Conservation (phyloP, 2,113 vertebrate genomes). For the Lagopus leucura region DNA sequence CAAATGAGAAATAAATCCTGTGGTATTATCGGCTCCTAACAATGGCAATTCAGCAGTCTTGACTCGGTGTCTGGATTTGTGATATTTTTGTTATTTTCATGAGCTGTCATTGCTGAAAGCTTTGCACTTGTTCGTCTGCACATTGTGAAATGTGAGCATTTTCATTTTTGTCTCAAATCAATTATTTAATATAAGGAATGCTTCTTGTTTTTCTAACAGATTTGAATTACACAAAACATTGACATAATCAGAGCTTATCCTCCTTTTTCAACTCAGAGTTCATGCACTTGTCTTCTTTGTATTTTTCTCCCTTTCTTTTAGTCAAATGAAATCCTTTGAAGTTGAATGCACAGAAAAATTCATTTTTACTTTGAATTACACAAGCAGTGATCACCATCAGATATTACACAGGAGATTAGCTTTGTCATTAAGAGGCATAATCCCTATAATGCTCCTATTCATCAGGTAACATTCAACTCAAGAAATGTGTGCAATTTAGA, state of each 20-base stretch:
- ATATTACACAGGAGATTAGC: slow-evolving; percentile 72
- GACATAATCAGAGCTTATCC: slow-evolving; percentile 72
- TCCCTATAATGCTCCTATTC: slow-evolving; percentile 68
- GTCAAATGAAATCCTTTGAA: slow-evolving; percentile 37
- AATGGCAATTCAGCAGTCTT: slow-evolving; percentile 25
- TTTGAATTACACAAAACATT: slow-evolving; percentile 42
- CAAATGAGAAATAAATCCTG: slow-evolving; percentile 47
- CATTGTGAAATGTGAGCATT: slow-evolving; percentile 15
- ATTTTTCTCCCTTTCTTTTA: slow-evolving; percentile 12
- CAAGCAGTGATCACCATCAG: slow-evolving; percentile 54
- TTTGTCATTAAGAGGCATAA: slow-evolving; percentile 68
- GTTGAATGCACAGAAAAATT: slow-evolving; percentile 27
- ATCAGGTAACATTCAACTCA: slow-evolving; percentile 68
- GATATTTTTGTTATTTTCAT: slow-evolving; percentile 33
- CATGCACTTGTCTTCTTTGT: slow-evolving; percentile 33
- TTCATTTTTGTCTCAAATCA: slow-evolving; percentile 34
- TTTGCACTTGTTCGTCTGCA: slow-evolving; percentile 55
- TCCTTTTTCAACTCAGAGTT: slow-evolving; percentile 57
- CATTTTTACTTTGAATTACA: slow-evolving; percentile 60
- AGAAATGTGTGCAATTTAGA: slow-evolving; percentile 53
- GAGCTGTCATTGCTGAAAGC: slow-evolving; percentile 25
- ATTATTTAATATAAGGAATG: slow-evolving; percentile 50
- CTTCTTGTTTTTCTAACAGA: slow-evolving; percentile 63
- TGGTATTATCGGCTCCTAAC: neutral
- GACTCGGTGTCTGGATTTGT: neutral